Conservation (phyloP, 2,797 vertebrate genomes). For the Sitta carolinensis region DNA sequence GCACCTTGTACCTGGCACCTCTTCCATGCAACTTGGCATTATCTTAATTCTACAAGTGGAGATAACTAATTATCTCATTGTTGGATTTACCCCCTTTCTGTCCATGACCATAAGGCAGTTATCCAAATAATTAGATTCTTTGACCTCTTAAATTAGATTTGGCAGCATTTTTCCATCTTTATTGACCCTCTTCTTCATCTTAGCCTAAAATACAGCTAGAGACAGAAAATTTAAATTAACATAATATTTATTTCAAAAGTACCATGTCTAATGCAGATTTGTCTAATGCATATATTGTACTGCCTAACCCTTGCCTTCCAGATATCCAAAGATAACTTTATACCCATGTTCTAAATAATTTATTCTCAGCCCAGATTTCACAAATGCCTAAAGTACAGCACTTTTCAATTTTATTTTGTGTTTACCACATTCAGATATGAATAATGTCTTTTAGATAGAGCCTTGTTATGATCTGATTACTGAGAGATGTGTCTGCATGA, state of each 20-base stretch:
- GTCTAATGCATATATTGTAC: not conserved
- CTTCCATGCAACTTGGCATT: not conserved
- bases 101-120: not conserved
- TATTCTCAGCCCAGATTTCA: not conserved
- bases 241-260: not conserved
- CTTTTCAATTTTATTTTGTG: not conserved
- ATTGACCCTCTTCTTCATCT: not conserved
- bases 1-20: not conserved
- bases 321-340: not conserved
- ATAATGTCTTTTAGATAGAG: not conserved
- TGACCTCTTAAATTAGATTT: not conserved
- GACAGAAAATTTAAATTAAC: not conserved
- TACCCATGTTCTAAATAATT: not conserved
- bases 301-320: not conserved
- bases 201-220: not conserved
- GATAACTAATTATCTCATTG: not conserved
- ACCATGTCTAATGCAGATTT: not conserved
- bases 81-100: not conserved
- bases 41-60: not conserved
- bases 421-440: not conserved
- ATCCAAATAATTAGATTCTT: not conserved
- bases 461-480: not conserved
- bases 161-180: not conserved
- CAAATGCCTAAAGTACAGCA: not conserved
- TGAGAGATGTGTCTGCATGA: not conserved